Evolutionary conservation across 1,140 invertebrate species (phyloP).

Genomic region (Chlorops oryzae): DNA sequence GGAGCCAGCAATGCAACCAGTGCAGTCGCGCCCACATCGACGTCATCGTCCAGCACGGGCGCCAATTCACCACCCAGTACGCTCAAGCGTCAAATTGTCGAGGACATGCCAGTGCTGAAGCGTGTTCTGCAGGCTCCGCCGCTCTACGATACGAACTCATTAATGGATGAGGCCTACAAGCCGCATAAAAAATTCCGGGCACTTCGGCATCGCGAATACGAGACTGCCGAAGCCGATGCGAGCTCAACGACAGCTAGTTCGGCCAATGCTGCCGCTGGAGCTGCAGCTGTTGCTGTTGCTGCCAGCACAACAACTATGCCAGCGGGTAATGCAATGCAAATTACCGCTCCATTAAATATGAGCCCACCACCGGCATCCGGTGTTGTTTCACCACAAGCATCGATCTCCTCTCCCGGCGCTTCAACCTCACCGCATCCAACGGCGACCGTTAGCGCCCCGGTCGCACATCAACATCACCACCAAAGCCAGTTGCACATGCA

Average conservation of each 20-base stretch:
- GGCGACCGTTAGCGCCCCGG: too few relatives aligned
- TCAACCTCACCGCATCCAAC: slow-evolving; percentile 6
- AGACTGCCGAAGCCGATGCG: slow-evolving; percentile 60
- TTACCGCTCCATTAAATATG: slow-evolving; percentile 31
- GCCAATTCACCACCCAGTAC: slow-evolving; percentile 11
- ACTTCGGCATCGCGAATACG: slow-evolving; percentile 68
- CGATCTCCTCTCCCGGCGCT: too few relatives aligned
- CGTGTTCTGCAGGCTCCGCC: slow-evolving; percentile 86
- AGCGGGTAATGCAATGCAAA: slow-evolving; percentile 23
- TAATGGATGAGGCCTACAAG: slow-evolving; percentile 92
- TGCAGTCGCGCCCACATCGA: slow-evolving; percentile 4
- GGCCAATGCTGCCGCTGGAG: slow-evolving; percentile 5
- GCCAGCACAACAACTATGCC: slow-evolving; percentile 14
- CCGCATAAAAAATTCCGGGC: slow-evolving; percentile 92
- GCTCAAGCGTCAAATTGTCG: slow-evolving; percentile 55
- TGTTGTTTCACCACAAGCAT: slow-evolving; percentile 9
- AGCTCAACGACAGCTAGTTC: slow-evolving; percentile 26
- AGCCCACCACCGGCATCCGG: neutral
- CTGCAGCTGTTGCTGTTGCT: neutral
- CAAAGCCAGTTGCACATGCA: slow-evolving; percentile 52
- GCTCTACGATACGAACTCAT: slow-evolving; percentile 76
- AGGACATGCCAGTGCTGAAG: slow-evolving; percentile 90
- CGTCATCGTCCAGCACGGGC: neutral
- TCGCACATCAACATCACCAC: slow-evolving; percentile 26
- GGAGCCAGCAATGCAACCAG: neutral